Evolutionary conservation across 1,140 invertebrate species (phyloP), one percentile per base, ranked within the genome.

Genomic region (Cherax destructor): DNA sequence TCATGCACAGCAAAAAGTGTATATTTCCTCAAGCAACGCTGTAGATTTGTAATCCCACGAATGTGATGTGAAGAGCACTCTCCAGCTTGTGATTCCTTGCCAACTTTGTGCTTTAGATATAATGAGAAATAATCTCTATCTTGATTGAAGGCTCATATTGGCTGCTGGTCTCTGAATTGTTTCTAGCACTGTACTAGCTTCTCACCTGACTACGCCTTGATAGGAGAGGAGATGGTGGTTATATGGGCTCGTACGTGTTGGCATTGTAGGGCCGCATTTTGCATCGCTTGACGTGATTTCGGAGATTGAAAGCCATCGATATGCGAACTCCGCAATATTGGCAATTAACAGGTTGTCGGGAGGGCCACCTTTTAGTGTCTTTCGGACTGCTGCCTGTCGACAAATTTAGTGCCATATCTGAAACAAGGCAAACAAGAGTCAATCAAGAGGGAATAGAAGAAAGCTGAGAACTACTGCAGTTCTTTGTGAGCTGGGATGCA

Each of bases 301-400:
- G 91, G 78, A 93, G 88, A 86, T 93, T 93, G 88, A 93, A 93
- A 81, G 92, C 92, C 92, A 93, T 93, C 80, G 91, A 92, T 87
- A 93, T 92, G 84, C 91, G 88, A 84, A 93, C 92, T 87, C 92
- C 92, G 83, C 92, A 93, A 90, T 83, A 93, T 83, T 93, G 92
- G 88, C 92, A 93, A 91, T 93, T 93, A 56, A 93, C 92, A 83
- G 92, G 92, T 86, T 93, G 92, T 91, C 92, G 83, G 72, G 92
- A 93, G 83, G 92, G 92, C 92, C 92, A 93, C 80, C 91, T 93
- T 92, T 93, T 93, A 86, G 91, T 92, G 72, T 92, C 92, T 89
- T 92, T 92, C 87, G 92, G 92, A 90, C 84, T 89, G 92, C 86
- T 81, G 87, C 87, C 92, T 88, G 92, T 92, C 92, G 92, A 92